Conservation (phyloP, 2,113 vertebrate genomes). For the Megaleporinus macrocephalus region DNA sequence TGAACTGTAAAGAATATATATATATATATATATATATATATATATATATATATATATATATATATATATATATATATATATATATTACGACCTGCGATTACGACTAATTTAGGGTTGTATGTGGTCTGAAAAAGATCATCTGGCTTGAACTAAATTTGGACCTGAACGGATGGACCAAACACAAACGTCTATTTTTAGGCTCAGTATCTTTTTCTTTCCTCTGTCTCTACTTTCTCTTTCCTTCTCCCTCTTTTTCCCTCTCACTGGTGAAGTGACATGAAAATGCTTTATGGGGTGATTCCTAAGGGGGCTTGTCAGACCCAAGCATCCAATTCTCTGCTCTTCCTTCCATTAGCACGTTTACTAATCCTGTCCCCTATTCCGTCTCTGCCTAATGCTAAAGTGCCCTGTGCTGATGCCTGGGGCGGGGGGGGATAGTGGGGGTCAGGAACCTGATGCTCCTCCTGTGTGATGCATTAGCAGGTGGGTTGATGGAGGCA, state of each 20-base stretch:
- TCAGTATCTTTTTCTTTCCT: too few species aligned
- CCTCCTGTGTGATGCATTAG: background rate
- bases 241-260: conserved; percentile 26
- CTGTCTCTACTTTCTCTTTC: background rate
- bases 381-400: background rate
- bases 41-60: too few species aligned
- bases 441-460: background rate
- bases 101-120: too few species aligned
- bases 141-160: too few species aligned
- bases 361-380: background rate
- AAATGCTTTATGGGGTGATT: conserved; percentile 15
- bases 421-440: background rate
- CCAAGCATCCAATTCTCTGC: background rate
- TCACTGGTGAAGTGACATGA: background rate
- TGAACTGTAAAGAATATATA: too few species aligned
- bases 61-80: too few species aligned
- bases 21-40: too few species aligned
- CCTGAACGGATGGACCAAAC: too few species aligned
- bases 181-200: too few species aligned
- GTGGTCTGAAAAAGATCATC: too few species aligned
- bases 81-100: too few species aligned
- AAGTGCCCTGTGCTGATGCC: background rate
- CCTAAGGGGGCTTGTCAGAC: conserved; percentile 6
- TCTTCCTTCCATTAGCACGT: conserved; percentile 40
- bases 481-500: background rate